Percentiles rank a stretch among this genome's conserved stretches.
Evolutionary conservation across 2,888 invertebrate genomes (phyloP).

Genomic region (Acleris holmiana): DNA sequence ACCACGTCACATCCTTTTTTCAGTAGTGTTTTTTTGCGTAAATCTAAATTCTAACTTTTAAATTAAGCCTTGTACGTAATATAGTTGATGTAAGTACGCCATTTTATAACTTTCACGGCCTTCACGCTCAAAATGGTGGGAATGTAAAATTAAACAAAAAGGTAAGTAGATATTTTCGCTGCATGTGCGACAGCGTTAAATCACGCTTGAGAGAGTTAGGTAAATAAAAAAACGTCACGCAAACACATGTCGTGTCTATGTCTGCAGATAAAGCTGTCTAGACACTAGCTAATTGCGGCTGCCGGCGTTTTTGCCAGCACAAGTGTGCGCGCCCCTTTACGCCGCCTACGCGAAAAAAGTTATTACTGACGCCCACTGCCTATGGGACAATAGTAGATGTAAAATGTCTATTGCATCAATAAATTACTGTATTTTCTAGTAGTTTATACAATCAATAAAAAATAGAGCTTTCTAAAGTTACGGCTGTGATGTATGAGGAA

Average conservation of each 20-base stretch:
- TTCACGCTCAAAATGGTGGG: no score
- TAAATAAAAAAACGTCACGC: conserved; percentile 35
- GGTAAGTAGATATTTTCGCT: no score
- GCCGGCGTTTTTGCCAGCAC: conserved; percentile 40
- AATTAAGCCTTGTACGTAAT: no score
- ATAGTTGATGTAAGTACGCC: no score
- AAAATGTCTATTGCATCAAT: conserved; percentile 21
- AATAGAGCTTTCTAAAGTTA: conserved; percentile 11
- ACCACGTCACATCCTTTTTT: no score
- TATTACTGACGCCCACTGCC: conserved; percentile 27
- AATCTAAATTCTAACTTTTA: no score
- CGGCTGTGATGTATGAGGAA: neutral
- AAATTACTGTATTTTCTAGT: conserved; percentile 21
- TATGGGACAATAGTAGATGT: conserved; percentile 28
- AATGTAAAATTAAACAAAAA: no score
- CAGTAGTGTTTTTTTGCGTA: no score
- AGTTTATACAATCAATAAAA: neutral
- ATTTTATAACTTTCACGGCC: no score
- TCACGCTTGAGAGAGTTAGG: neutral
- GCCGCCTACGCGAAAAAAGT: conserved; percentile 42
- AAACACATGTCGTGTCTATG: conserved; percentile 46
- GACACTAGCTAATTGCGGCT: conserved; percentile 55
- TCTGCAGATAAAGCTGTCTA: conserved; percentile 57
- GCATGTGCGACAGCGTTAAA: neutral
- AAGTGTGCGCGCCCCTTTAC: conserved; percentile 45